Percentiles rank a stretch among this genome's conserved stretches.
Evolutionary conservation across 2,888 invertebrate species (phyloP).

Genomic region (Leucophenga montana): DNA sequence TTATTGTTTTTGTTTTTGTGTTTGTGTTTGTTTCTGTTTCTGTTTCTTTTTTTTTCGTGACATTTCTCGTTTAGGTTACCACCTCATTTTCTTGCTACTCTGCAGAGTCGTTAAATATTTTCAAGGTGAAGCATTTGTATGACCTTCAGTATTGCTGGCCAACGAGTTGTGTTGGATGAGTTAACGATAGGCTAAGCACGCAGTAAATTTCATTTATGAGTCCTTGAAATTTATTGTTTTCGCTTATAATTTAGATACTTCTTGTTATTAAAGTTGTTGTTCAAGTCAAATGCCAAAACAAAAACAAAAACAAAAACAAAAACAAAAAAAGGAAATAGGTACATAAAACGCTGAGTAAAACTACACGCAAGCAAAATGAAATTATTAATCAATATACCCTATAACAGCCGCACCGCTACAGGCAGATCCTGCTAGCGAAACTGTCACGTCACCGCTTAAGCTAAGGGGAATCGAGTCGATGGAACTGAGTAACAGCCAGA

Average conservation of each 20-base stretch:
- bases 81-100: too few species aligned
- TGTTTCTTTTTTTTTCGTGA: too few species aligned
- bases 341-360: too few species aligned
- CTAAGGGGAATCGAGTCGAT: neutral
- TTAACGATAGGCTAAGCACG: conserved; percentile 21
- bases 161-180: too few species aligned
- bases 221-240: conserved; percentile 49
- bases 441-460: neutral
- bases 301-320: neutral
- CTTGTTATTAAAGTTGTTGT: conserved; percentile 9
- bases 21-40: too few species aligned
- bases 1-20: too few species aligned
- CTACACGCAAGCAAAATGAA: conserved; percentile 43
- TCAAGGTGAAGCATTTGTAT: too few species aligned
- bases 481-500: neutral
- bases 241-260: neutral
- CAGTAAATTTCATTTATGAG: conserved; percentile 50
- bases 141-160: too few species aligned
- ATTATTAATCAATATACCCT: conserved; percentile 59
- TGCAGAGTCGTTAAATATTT: too few species aligned
- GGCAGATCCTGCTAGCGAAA: neutral
- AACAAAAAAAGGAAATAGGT: neutral
- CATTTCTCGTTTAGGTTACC: too few species aligned
- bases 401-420: neutral
- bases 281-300: conserved; percentile 4